Base-by-base conservation (phyloP, 2,888 invertebrate species). In the Trachelus stipa region DNA sequence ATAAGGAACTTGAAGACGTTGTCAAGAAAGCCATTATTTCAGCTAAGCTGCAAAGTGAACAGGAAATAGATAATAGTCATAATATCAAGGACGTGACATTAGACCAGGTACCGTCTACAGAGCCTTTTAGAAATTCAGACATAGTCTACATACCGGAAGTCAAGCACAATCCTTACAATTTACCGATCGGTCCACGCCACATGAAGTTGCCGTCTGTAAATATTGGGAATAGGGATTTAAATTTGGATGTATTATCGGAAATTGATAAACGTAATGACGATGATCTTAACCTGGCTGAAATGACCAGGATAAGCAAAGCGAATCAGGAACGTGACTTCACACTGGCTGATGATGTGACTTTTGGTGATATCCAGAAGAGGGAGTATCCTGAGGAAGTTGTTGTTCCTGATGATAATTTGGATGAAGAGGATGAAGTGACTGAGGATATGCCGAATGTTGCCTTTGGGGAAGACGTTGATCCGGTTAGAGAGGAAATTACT, bases 1-100 rank as follows among this genome's bases (percentile, higher is more conserved):
- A 81, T 33, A 37, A 56, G 11, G 78, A 79, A 12, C 73, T 82
- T 23, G 79, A 81, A 37, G 71, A 77, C 23, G n/a, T 80, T 0
- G 78, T 82, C 37, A 77, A 76, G n/a, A 69, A 75, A 68, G 81
- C 78, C 4, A 78, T 79, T 12, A 75, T 35, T 0, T 12, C 40
- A 15, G 79, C 79, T 1, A 33, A n/a, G 33, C 69, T 40, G 12
- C 23, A 79, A n/a, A 34, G 75, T 23, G 40, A 73, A n/a, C 68
- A 12, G 12, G 56, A 75, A 12, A 23, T 69, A 4, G 12, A n/a
- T 15, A 31, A 69, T 12, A 31, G 12, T 31, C 30, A 12, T 30
- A n/a, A 69, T 31, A 1, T 23, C 30, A 1, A 31, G 15, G 69
- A 69, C 12, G 1, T 11, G 31, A 12, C 12, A 11, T 9, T 69